A percentile compares a stretch with the other conserved stretches of the same genome.
Evolutionary conservation across 2,888 invertebrate species (phyloP).

Genomic region (Pherbina coryleti): DNA sequence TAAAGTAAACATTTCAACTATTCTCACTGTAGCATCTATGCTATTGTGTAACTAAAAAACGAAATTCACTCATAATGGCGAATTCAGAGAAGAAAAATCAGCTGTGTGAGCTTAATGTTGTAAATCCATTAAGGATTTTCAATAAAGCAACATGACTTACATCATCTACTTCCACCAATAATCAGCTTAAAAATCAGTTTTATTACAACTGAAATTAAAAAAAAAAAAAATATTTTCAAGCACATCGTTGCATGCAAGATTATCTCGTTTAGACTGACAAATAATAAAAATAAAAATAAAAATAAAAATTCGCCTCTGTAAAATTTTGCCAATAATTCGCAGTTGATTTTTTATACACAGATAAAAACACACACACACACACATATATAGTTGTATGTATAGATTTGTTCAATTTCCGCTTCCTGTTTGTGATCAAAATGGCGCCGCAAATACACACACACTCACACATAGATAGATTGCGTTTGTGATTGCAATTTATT

Average conservation of each 20-base stretch:
- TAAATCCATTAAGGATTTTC: not conserved
- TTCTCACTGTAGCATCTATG: too few relatives aligned
- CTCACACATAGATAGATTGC: not conserved
- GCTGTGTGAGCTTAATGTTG: too few relatives aligned
- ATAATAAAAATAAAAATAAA: not conserved
- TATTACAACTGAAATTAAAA: not conserved
- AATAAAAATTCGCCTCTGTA: not conserved
- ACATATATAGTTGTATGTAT: not conserved
- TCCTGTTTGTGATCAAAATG: slow-evolving; percentile 12
- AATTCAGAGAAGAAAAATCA: too few relatives aligned
- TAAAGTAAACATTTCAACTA: too few relatives aligned
- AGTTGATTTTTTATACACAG: not conserved
- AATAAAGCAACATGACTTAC: not conserved
- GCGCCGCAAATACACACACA: not conserved
- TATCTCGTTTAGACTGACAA: not conserved
- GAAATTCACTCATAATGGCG: too few relatives aligned
- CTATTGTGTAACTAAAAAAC: too few relatives aligned
- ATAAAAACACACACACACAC: not conserved
- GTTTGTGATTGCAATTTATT: slow-evolving; percentile 9
- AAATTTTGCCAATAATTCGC: not conserved
- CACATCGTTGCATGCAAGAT: not conserved
- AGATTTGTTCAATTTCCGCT: slow-evolving; percentile 3
- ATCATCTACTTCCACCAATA: not conserved
- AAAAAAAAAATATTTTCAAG: not conserved
- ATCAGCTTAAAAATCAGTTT: not conserved